Base-by-base conservation (phyloP, 92 coral and sea anemone genomes). In the Phenganax subtilis region DNA sequence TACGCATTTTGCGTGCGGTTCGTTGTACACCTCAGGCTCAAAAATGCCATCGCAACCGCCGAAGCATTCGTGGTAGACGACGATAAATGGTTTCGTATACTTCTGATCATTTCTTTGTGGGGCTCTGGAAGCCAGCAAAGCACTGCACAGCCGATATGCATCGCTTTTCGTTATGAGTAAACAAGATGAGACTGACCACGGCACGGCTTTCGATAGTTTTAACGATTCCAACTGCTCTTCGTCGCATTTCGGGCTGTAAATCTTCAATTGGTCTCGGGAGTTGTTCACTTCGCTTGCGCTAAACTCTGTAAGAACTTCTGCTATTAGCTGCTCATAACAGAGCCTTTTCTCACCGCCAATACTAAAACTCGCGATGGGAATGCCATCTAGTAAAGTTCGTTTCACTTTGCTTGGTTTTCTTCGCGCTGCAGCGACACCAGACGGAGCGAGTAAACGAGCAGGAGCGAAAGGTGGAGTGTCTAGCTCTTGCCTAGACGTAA, bases 41-140 rank as follows among this genome's bases (percentile, higher is more conserved):
- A 96, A 78, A 0, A 92, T 96, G 10, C 99, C 99, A 71, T 90
- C 92, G 81, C 99, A 96, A 29, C 99, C 99, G 86, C 99, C 99
- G 85, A 96, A 96, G 80, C 99, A 96, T 81, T 96, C 99, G 84
- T 96, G 99, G 80, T 96, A 96, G 44, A 96, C 99, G 59, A 90
- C 99, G 62, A 96, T 85, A 59, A 92, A 90, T 61, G 92, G 97
- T 31, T 86, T 91, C 15, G 97, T 85, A 56, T 92, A 96, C 59
- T 90, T 86, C 7, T 93, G 89, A 76, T 90, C 91, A 56, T 86
- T 88, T 25, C 97, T 81, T 25, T 89, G 87, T 25, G 92, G 97
- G 20, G 93, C 91, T 68, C 88, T 84, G 63, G 82, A 86, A 58
- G 91, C 84, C 30, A 89, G 87, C 54, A 96, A 79, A 47, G 87